Conservation (phyloP, 2,797 vertebrate species). For the Anguilla anguilla region DNA sequence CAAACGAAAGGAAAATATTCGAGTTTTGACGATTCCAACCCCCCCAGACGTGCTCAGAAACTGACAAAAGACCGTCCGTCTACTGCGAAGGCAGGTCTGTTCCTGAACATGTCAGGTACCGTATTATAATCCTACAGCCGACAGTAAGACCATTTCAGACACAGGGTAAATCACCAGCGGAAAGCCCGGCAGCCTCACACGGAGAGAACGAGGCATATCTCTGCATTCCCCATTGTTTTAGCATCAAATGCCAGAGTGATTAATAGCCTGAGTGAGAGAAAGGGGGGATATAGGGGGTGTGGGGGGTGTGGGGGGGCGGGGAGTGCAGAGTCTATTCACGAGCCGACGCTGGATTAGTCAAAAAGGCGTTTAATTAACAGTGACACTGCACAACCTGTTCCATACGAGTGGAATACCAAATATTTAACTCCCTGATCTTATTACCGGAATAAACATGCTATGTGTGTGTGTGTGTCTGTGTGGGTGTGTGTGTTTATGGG, state of each 20-base stretch:
- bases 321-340: conserved; percentile 73
- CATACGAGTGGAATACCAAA: conserved; percentile 77
- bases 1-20: background rate
- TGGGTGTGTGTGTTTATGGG: background rate
- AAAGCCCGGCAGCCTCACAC: conserved; percentile 38
- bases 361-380: conserved; percentile 85
- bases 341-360: conserved; percentile 79
- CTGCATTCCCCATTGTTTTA: conserved; percentile 47
- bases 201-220: conserved; percentile 42
- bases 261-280: conserved; percentile 49
- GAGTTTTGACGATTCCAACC: background rate
- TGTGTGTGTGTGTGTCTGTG: conserved; percentile 48
- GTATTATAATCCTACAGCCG: conserved; percentile 37
- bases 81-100: conserved; percentile 11
- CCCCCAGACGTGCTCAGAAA: background rate
- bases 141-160: conserved; percentile 41
- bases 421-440: conserved; percentile 80
- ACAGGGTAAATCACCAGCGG: conserved; percentile 38
- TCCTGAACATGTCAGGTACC: conserved; percentile 16
- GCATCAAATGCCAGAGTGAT: conserved; percentile 56
- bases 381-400: conserved; percentile 82
- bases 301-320: conserved; percentile 23
- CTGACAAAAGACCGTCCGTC: background rate
- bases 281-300: background rate
- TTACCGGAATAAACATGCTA: conserved; percentile 79